These are phyloP conservation scores for Hydrozoanthus tunicans DNA, from an alignment of 64 coral and sea anemone genomes.

Conservation along the genomic window DNA sequence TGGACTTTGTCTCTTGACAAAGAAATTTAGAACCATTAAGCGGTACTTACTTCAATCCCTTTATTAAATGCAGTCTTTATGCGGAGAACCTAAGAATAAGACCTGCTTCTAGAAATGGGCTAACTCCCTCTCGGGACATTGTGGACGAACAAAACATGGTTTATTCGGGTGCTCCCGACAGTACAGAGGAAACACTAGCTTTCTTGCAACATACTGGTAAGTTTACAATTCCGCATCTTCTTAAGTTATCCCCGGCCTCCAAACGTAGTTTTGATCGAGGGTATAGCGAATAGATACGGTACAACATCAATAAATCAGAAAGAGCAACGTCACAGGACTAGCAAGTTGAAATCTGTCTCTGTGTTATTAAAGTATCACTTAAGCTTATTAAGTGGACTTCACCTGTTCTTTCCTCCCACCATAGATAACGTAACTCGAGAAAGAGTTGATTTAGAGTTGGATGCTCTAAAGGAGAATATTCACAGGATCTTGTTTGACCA, in stretches of 20 bases:
- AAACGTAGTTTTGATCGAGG: background rate
- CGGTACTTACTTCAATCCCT: background rate
- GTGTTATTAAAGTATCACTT: background rate
- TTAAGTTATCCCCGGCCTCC: background rate
- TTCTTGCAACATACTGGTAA: slow-evolving; percentile 82
- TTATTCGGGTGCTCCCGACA: slow-evolving; percentile 54
- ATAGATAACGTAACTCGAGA: slow-evolving; percentile 68
- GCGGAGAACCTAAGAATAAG: background rate
- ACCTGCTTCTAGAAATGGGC: background rate
- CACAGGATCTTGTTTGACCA: slow-evolving; percentile 78
- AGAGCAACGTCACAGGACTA: no score
- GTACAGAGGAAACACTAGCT: slow-evolving; percentile 59
- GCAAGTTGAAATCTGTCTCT: background rate
- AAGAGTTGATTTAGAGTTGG: slow-evolving; percentile 77
- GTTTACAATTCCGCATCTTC: background rate
- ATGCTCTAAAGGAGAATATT: slow-evolving; percentile 71
- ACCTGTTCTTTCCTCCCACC: background rate
- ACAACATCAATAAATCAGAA: no score
- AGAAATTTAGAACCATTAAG: no score
- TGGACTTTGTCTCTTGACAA: no score
- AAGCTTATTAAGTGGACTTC: background rate
- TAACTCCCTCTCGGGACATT: background rate
- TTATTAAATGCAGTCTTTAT: slow-evolving; percentile 9
- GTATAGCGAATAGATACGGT: background rate
- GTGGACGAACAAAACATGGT: slow-evolving; percentile 60